Base-by-base conservation (phyloP, 2,888 invertebrate species). In the Teinopalpus imperialis region DNA sequence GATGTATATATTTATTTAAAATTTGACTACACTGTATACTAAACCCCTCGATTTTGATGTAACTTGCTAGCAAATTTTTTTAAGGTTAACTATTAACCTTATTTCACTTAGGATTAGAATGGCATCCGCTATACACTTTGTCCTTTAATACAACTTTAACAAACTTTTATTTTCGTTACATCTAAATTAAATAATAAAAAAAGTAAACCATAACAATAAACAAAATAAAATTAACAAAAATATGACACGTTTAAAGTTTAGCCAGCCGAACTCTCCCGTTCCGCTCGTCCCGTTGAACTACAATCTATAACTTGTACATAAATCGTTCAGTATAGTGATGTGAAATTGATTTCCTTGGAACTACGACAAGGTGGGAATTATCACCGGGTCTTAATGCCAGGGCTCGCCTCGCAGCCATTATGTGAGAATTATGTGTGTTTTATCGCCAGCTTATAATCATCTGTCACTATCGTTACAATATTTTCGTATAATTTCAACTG, bases 391-490 rank as follows among this genome's bases (percentile, higher is more conserved):
- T 61, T 69, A 69, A 69, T 66, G 65, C 61, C 57, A 48, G 59
- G 54, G 57, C 58, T 56, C 64, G 41, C 53, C 58, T 56, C 57
- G 57, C 59, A 68, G 69, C 82, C 73, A 82, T 86, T 83, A 82
- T 66, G 66, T 67, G 73, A 74, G 85, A 87, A 87, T 87, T 86
- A 86, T 88, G 86, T 88, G 76, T 87, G 86, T 88, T 88, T 88
- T 87, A 87, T 87, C 86, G 81, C 81, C 77, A 78, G 81, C 82
- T 87, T 87, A 87, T 87, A 87, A 87, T 88, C 86, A 87, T 87
- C 85, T 88, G 88, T 88, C 88, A 88, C 87, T 85, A 86, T 85
- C 81, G 79, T 83, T 82, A 86, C 80, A 77, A 81, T 86, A 85
- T 87, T 87, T 82, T 87, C 74, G 81, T 83, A 81, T 83, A 87